phyloP scores from a whole-genome alignment of 2,113 vertebrate genomes.

The Sinocyclocheilus anophthalmus region DNA sequence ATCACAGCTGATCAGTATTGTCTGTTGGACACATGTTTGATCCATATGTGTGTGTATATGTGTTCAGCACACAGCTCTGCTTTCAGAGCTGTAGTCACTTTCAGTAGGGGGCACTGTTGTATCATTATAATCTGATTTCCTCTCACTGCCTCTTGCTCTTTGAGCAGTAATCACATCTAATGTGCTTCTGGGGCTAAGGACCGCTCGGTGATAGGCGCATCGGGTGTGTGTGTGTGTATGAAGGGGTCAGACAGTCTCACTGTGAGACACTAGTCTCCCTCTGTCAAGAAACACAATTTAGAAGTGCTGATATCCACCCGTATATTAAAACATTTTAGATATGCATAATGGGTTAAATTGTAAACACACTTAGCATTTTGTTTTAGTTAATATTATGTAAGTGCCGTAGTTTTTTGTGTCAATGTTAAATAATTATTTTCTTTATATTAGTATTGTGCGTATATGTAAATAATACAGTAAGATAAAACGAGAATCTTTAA shows the following conservation, averaged over 20 bases:
- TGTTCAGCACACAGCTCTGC: conserved; percentile 27
- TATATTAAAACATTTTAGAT: background rate
- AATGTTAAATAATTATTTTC: background rate
- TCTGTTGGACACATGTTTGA: conserved; percentile 17
- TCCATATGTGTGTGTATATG: conserved; percentile 1
- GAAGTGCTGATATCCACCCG: conserved; percentile 13
- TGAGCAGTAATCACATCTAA: conserved; percentile 86
- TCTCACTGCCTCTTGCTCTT: conserved; percentile 42
- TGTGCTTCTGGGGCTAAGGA: conserved; percentile 78
- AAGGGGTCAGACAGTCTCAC: conserved; percentile 67
- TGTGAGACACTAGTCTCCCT: conserved; percentile 34
- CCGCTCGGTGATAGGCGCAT: conserved; percentile 52
- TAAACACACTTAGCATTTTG: background rate
- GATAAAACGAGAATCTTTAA: background rate
- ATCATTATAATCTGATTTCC: conserved; percentile 68
- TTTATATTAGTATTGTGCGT: background rate
- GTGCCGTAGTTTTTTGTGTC: background rate
- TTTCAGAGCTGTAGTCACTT: conserved; percentile 39
- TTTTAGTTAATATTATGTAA: background rate
- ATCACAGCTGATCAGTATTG: conserved; percentile 5
- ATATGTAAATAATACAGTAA: background rate
- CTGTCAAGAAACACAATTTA: conserved; percentile 38
- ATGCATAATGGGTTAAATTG: background rate
- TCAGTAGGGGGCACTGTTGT: conserved; percentile 93
- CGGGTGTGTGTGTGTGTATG: conserved; percentile 46